These are phyloP conservation scores for Pomacea canaliculata DNA, from an alignment of 2,888 invertebrate genomes.

Conservation along the genomic window DNA sequence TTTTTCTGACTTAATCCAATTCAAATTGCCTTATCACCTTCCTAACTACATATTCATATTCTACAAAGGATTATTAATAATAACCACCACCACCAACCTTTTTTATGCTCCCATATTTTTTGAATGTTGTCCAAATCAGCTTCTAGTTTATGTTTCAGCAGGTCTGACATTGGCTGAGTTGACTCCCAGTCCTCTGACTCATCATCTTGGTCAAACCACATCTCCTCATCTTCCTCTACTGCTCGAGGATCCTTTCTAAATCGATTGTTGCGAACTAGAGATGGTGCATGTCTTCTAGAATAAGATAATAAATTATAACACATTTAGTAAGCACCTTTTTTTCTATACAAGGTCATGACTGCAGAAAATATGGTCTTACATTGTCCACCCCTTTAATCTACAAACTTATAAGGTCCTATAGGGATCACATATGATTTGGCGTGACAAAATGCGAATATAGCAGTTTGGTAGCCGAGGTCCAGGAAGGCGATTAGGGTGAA, in stretches of 20 bases:
- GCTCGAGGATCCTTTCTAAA: constrained; percentile 93
- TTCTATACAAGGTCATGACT: no score
- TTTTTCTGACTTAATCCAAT: no score
- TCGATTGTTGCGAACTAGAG: constrained; percentile 78
- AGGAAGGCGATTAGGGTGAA: no score
- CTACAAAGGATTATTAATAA: no score
- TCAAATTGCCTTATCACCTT: no score
- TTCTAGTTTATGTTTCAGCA: constrained; percentile 75
- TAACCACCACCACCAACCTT: constrained; percentile 66
- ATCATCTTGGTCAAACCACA: constrained; percentile 99
- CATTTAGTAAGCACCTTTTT: background rate
- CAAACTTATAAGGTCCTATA: no score
- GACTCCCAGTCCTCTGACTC: constrained; percentile 65
- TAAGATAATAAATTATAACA: background rate
- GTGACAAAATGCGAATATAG: no score
- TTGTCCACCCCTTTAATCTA: no score
- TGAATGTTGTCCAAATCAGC: constrained; percentile 77
- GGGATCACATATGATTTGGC: no score
- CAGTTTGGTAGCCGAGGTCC: no score
- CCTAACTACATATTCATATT: no score
- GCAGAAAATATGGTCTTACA: no score
- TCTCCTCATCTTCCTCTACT: constrained; percentile 97
- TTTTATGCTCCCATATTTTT: constrained; percentile 78
- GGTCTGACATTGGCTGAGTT: constrained; percentile 70
- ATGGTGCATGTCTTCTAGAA: constrained; percentile 77